Conservation (phyloP, 2,113 vertebrate species). For the Conger conger region DNA sequence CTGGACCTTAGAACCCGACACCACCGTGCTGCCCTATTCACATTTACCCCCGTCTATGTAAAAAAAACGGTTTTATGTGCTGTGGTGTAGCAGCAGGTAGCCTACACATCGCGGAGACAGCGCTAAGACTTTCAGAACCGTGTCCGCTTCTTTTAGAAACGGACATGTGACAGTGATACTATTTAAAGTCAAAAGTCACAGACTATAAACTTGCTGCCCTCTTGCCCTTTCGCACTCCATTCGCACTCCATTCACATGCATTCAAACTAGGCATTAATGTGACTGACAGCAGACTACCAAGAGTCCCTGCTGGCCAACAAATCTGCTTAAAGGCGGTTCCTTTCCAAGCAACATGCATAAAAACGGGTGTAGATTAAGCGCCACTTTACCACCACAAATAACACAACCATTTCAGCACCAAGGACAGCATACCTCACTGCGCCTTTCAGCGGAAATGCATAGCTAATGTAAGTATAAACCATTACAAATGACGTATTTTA, state of each 20-base stretch:
- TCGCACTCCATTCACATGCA: not conserved
- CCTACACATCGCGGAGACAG: not conserved
- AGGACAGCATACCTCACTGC: constrained; percentile 5
- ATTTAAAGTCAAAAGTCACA: not conserved
- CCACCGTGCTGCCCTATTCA: too few relatives aligned
- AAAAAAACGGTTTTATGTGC: not conserved
- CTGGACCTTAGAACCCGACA: too few relatives aligned
- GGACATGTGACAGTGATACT: not conserved
- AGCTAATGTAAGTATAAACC: not conserved
- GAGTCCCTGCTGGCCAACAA: not conserved
- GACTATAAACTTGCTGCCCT: not conserved
- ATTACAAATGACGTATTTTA: not conserved
- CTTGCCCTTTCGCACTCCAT: not conserved
- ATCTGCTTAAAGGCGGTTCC: not conserved
- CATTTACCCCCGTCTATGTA: too few relatives aligned
- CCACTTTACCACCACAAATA: not conserved
- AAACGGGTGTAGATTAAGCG: not conserved
- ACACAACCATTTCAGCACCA: constrained; percentile 17
- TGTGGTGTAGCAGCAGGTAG: too few relatives aligned
- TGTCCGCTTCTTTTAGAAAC: not conserved
- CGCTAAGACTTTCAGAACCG: not conserved
- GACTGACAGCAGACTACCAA: not conserved
- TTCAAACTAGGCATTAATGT: not conserved
- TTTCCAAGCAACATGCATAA: not conserved
- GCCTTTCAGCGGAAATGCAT: not conserved